Base-by-base conservation (phyloP, 2,888 invertebrate genomes). In the Eudemis profundana region DNA sequence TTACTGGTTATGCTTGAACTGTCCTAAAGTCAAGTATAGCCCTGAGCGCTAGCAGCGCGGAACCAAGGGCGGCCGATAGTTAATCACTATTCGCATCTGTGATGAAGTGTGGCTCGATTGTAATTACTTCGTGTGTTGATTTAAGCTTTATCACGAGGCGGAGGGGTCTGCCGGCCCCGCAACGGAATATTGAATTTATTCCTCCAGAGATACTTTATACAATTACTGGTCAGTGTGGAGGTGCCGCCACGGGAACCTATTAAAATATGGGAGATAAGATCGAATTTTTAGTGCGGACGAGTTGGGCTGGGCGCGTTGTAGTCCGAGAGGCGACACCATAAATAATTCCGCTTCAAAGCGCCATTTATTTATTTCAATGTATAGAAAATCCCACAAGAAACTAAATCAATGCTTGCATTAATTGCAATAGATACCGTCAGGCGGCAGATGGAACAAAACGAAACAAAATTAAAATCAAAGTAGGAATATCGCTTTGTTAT, bases 81-180 rank as follows among this genome's bases (percentile, higher is more conserved):
- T 86, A 88, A 90, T 90, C 89, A 89, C 84, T 83, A 86, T 89
- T 86, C 87, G 86, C 87, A 89, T 89, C 84, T 86, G 83, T 84
- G 88, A 88, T 88, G 85, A 89, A 87, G 86, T 88, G 88, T 85
- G 81, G 82, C 83, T 84, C 83, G 82, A 84, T 86, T 87, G 90
- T 90, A 90, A 91, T 90, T 90, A 88, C 86, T 87, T 89, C 78
- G 87, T 87, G 85, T 90, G 90, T 91, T 90, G 90, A 89, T 90
- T 89, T 90, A 90, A 90, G 87, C 87, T 87, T 87, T 89, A 90
- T 88, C 88, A 84, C 78, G 79, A 80, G 75, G 78, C 74, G 77
- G 73, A 78, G 74, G 80, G 79, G 79, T 74, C 78, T 72, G 72
- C 74, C 73, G 73, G 77, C 76, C 77, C 78, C 77, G 74, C 74